phyloP scores from a whole-genome alignment of 53 echinoderm and acorn worm genomes.

The Henricia sp. region DNA sequence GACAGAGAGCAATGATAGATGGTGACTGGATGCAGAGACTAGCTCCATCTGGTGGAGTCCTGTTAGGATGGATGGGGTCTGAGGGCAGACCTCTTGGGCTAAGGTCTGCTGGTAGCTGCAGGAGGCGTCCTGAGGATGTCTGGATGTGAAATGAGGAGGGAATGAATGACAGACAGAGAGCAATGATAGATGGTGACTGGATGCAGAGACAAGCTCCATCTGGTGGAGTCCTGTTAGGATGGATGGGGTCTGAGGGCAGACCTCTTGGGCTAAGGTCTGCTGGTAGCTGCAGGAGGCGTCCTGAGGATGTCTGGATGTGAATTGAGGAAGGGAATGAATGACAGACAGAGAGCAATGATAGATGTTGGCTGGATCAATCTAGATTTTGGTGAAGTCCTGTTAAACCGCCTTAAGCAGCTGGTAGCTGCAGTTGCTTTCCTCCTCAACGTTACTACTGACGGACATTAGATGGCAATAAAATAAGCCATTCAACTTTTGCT shows the following conservation, averaged over 20 bases:
- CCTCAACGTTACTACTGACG: no score
- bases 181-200: no score
- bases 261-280: constrained; percentile 72
- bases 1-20: no score
- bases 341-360: background rate
- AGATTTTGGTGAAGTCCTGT: no score
- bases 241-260: constrained; percentile 45
- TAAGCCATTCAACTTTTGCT: no score
- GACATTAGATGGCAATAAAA: no score
- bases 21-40: no score
- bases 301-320: constrained; percentile 60
- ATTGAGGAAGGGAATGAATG: background rate
- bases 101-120: constrained; percentile 79
- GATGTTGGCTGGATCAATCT: no score
- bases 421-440: no score
- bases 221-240: constrained; percentile 40
- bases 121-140: constrained; percentile 70
- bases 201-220: no score
- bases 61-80: constrained; percentile 22
- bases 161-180: no score
- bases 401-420: no score
- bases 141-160: background rate
- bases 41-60: constrained; percentile 57
- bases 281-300: constrained; percentile 75
- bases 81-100: constrained; percentile 60